phyloP scores from a whole-genome alignment of 2,113 vertebrate species.

The Grantiella picta region DNA sequence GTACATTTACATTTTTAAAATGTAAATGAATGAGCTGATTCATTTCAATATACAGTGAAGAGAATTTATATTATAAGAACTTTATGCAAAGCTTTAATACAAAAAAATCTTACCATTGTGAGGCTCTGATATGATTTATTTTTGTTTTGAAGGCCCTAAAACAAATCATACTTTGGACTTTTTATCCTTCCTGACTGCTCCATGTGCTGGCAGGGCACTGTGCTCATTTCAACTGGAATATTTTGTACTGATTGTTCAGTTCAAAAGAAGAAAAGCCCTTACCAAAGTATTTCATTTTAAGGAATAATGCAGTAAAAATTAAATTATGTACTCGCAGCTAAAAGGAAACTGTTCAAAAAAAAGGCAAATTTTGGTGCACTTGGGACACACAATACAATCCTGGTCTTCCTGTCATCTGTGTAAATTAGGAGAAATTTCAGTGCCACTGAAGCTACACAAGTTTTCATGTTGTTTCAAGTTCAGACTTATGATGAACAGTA shows the following conservation, averaged over 20 bases:
- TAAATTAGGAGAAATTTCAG: neutral
- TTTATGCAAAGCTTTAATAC: neutral
- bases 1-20: neutral
- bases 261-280: neutral
- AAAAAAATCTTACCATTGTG: neutral
- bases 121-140: neutral
- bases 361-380: neutral
- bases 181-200: neutral
- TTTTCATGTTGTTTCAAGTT: slow-evolving; percentile 26
- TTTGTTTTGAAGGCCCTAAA: neutral
- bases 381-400: neutral
- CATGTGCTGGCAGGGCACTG: neutral
- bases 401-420: neutral
- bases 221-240: neutral
- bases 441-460: neutral
- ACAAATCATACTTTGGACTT: neutral
- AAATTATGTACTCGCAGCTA: neutral
- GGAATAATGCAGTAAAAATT: neutral
- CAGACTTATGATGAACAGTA: slow-evolving; percentile 13
- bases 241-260: neutral
- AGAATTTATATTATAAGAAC: neutral
- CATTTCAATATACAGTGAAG: neutral
- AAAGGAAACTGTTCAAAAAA: neutral
- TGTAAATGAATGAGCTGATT: neutral
- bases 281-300: neutral